These are phyloP conservation scores for Pinctada fucata DNA, from an alignment of 2,888 invertebrate species.

Conservation along the genomic window DNA sequence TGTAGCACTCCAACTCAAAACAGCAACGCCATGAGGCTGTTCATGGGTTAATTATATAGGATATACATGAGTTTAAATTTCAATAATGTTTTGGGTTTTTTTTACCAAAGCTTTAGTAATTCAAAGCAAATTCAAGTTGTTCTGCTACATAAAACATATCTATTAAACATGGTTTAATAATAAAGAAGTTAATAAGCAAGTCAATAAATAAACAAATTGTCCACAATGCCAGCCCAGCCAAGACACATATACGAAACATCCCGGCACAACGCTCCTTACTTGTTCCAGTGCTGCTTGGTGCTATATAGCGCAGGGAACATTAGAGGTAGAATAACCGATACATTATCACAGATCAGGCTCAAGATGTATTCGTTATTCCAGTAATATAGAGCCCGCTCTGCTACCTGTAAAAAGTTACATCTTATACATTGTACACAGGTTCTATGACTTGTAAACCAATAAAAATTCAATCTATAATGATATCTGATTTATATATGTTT, in stretches of 20 bases:
- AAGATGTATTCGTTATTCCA: slow-evolving; percentile 99
- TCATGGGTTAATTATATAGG: too few species aligned
- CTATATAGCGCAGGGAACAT: slow-evolving; percentile 99
- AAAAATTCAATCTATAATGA: not conserved
- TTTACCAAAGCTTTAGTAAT: too few species aligned
- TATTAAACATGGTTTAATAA: too few species aligned
- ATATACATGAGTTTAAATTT: too few species aligned
- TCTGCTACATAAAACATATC: too few species aligned
- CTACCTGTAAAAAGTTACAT: slow-evolving; percentile 83
- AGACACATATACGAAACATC: not conserved
- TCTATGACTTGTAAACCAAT: not conserved
- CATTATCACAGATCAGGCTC: slow-evolving; percentile 99
- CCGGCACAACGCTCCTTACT: slow-evolving; percentile 75
- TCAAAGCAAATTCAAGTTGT: too few species aligned
- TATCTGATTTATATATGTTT: not conserved
- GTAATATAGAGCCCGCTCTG: slow-evolving; percentile 98
- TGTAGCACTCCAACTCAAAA: too few species aligned
- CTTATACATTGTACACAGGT: not conserved
- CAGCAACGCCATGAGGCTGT: too few species aligned
- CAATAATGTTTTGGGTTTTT: too few species aligned
- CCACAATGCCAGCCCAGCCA: not conserved
- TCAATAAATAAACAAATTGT: not conserved
- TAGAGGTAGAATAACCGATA: slow-evolving; percentile 98
- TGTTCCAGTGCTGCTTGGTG: slow-evolving; percentile 99
- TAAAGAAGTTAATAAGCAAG: not conserved